Conservation (phyloP, 2,888 invertebrate genomes). For the Acanthosepion pharaonis region DNA sequence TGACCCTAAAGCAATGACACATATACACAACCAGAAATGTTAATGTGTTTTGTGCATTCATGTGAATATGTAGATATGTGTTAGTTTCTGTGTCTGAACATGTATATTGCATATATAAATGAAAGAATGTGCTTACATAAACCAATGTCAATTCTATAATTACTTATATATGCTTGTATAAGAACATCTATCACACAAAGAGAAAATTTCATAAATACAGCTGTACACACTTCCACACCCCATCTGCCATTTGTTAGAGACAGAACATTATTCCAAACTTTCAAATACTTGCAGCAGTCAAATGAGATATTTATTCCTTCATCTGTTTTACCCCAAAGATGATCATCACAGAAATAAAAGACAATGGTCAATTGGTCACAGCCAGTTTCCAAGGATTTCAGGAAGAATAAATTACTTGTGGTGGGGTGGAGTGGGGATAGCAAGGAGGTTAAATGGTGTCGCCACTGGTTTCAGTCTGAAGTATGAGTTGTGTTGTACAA, state of each 20-base stretch:
- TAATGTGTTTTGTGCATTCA: no score
- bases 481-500: not conserved
- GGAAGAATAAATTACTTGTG: not conserved
- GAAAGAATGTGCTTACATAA: no score
- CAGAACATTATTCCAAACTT: not conserved
- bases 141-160: no score
- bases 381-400: slow-evolving; percentile 33
- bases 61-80: no score
- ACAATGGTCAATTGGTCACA: not conserved
- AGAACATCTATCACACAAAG: not conserved
- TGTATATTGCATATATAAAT: no score
- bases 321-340: not conserved
- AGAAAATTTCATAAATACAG: not conserved
- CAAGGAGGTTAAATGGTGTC: not conserved
- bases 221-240: not conserved
- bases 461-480: no score
- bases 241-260: not conserved
- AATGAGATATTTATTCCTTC: not conserved
- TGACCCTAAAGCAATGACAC: no score
- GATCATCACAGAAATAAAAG: not conserved
- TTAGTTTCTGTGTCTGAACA: no score
- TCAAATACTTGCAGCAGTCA: not conserved
- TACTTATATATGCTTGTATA: not conserved
- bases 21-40: no score
- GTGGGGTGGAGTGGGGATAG: not conserved